Evolutionary conservation across 2,797 vertebrate species (phyloP), one percentile per base, ranked within the genome.

Genomic region (Choloepus didactylus): DNA sequence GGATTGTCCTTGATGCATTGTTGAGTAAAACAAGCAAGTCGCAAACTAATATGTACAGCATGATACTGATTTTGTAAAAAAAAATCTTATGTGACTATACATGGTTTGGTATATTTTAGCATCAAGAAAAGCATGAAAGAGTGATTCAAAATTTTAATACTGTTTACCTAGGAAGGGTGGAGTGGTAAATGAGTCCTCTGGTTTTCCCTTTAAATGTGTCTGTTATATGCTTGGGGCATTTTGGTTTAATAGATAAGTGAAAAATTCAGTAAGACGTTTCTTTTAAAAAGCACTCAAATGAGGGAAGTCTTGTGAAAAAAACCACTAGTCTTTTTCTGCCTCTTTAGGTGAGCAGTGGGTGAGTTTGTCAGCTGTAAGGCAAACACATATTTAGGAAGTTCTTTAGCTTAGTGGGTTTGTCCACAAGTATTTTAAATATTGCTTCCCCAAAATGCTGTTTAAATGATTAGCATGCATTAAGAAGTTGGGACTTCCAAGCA

Each of bases 201-300:
- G 67, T 91, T 79, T 69, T 38, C 38, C 11, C 29, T 77, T 66
- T 95, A 41, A 54, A 41, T 85, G 41, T 76, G 19, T 85, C 54
- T 12, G 5, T 59, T 75, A 23, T 90, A 91, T 94, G 54, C 41
- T 89, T 76, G 15, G 21, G 56, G 21, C 64, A 66, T 49, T n/a
- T 82, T 38, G n/a, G n/a, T 69, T 89, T 59, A 84, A n/a, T 54
- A 91, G 79, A 82, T 72, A 80, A 85, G 54, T 67, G 60, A 31
- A 79, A 91, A 86, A 92, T 70, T 87, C 59, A 67, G 38, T 31
- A 29, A 51, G 38, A 19, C 35, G 44, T 79, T 84, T 76, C 29
- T 90, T 92, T 77, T 21, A 72, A 81, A 95, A 86, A 59, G 0
- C 72, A 49, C 14, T 95, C 4, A 69, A 75, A 84, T 87, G 38